phyloP scores from a whole-genome alignment of 2,113 vertebrate genomes.

The Cyprinodon tularosa region DNA sequence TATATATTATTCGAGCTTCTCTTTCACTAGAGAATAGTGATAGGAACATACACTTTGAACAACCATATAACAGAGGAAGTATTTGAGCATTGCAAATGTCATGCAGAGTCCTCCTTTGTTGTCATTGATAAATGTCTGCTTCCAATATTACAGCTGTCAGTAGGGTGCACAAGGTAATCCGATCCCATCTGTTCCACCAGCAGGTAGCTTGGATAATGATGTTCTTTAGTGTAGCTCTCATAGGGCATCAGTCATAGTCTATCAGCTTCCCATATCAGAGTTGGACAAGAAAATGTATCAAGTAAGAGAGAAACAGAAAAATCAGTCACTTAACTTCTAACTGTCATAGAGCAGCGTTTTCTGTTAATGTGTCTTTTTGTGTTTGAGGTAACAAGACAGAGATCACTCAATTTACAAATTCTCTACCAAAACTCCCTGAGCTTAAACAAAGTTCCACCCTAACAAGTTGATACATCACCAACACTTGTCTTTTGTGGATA shows the following conservation, averaged over 20 bases:
- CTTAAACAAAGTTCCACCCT: neutral
- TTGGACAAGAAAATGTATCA: slow-evolving; percentile 11
- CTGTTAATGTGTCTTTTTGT: neutral
- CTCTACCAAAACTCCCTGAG: neutral
- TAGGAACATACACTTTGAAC: slow-evolving; percentile 14
- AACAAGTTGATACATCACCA: neutral
- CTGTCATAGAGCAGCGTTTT: neutral
- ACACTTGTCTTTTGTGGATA: slow-evolving; percentile 8
- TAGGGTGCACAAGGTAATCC: slow-evolving; percentile 54
- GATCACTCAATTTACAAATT: neutral
- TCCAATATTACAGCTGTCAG: slow-evolving; percentile 39
- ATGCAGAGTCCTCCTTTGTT: slow-evolving; percentile 57
- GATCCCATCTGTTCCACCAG: slow-evolving; percentile 61
- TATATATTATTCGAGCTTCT: neutral
- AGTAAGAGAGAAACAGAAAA: neutral
- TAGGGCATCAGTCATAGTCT: slow-evolving; percentile 26
- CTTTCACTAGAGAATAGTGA: slow-evolving; percentile 9
- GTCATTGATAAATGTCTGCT: slow-evolving; percentile 62
- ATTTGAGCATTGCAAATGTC: slow-evolving; percentile 48
- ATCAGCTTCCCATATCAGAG: slow-evolving; percentile 7
- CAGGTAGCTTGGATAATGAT: slow-evolving; percentile 70
- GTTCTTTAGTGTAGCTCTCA: slow-evolving; percentile 27
- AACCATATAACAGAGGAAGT: slow-evolving; percentile 46
- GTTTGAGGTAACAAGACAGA: neutral
- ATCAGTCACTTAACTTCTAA: neutral